phyloP scores from a whole-genome alignment of 92 coral and sea anemone genomes.

The Diadumene lineata region DNA sequence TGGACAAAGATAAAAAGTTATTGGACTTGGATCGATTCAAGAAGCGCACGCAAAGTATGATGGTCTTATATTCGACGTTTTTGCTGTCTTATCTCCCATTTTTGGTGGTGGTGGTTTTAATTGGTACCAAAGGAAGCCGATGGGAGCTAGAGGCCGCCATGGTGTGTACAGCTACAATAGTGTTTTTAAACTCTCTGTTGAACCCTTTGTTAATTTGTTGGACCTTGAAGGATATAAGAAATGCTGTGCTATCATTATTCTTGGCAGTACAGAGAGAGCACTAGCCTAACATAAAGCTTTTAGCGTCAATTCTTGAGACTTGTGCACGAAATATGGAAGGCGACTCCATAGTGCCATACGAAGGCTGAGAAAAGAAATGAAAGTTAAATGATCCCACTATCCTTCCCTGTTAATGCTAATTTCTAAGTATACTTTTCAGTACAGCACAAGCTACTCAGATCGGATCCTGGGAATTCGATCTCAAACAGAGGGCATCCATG shows the following conservation, averaged over 20 bases:
- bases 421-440: too few relatives aligned
- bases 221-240: constrained; percentile 20
- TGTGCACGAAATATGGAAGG: too few relatives aligned
- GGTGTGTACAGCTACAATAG: background rate
- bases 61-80: constrained; percentile 9
- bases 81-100: constrained; percentile 12
- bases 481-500: too few relatives aligned
- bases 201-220: constrained; percentile 14
- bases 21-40: constrained; percentile 23
- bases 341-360: too few relatives aligned
- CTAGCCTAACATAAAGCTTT: too few relatives aligned
- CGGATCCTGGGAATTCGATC: too few relatives aligned
- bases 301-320: too few relatives aligned
- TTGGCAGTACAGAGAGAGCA: background rate
- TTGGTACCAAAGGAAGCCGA: background rate
- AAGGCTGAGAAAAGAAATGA: too few relatives aligned
- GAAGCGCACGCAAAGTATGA: constrained; percentile 18
- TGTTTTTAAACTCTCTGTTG: constrained; percentile 16
- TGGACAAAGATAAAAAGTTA: background rate
- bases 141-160: background rate
- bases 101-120: background rate
- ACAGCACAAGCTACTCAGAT: too few relatives aligned
- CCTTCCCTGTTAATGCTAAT: too few relatives aligned
- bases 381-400: too few relatives aligned
- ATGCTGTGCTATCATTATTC: constrained; percentile 2